Base-by-base conservation (phyloP, 2,797 vertebrate species). In the Rhinoraja longicauda region DNA sequence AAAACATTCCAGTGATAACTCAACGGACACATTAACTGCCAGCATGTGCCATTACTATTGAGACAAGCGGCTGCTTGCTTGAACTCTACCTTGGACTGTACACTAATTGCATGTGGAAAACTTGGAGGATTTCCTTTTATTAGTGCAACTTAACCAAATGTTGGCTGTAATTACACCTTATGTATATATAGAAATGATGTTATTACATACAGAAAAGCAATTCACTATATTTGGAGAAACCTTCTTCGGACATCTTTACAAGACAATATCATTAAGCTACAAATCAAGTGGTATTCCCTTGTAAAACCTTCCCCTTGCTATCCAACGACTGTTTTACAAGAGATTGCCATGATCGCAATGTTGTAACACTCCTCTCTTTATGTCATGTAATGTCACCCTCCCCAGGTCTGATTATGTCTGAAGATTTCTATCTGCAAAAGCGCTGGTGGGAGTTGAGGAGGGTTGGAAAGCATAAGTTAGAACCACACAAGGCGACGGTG, bases 1-100 rank as follows among this genome's bases (percentile, higher is more conserved):
- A 88, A 88, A 88, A 67, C 59, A 88, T 67, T 88, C 84, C 84
- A 88, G 12, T 92, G 90, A 75, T 45, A 75, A 26, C 90, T 92
- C 70, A 91, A 53, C 73, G 36, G 90, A 92, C 32, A 53, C 32
- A 92, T 92, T 73, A 92, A 75, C 70, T 45, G 17, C 53, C 39
- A 75, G 36, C 12, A 36, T 53, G 70, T 73, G 17, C 62, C 67
- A 91, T 73, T 26, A 91, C 64, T 45, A 91, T 26, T 91, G 36
- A 73, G n/a, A 45, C 70, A 75, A 72, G 45, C n/a, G 45, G 91
- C 32, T 59, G 53, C 21, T 91, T 45, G 39, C 10, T 73, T 53
- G 70, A 17, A 53, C 36, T 19, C 53, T 57, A 92, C 39, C 39
- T 75, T 92, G 90, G 90, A 92, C 90, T 75, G 5, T 73, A 67